Evolutionary conservation across 2,113 vertebrate genomes (phyloP).

Genomic region (Cryptomyrus ogoouensis): DNA sequence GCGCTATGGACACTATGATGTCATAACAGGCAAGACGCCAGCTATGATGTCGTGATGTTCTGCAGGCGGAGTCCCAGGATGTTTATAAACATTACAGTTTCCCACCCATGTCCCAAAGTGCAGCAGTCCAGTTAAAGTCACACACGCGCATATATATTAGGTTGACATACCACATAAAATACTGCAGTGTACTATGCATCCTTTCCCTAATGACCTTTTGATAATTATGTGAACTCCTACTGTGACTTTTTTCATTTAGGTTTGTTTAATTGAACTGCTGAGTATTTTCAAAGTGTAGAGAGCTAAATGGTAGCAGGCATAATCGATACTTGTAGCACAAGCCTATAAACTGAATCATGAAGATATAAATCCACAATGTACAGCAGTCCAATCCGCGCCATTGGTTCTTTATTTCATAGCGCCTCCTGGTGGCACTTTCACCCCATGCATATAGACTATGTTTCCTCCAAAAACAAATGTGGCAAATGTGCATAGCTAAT

Average conservation of each 20-base stretch:
- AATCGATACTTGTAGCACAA: conserved; percentile 26
- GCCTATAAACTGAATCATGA: conserved; percentile 16
- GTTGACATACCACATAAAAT: not conserved
- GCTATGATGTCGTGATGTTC: not conserved
- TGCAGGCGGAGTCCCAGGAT: not conserved
- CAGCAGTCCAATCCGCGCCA: not conserved
- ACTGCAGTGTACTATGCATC: not conserved
- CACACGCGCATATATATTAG: not conserved
- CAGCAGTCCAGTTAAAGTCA: not conserved
- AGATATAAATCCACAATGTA: not conserved
- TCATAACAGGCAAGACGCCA: not conserved
- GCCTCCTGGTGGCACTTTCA: not conserved
- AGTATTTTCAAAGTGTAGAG: not conserved
- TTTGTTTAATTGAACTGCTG: not conserved
- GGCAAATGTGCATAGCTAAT: not conserved
- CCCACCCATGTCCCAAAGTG: not conserved
- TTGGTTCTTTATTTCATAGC: not conserved
- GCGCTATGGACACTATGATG: not conserved
- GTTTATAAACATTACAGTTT: not conserved
- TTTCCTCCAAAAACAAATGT: not conserved
- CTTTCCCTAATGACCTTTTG: not conserved
- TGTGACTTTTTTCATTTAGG: not conserved
- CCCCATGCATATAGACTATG: not conserved
- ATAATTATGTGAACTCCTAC: not conserved
- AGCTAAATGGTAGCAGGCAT: conserved; percentile 8